A percentile compares a stretch with the other conserved stretches of the same genome.
These are phyloP conservation scores for Venusia cambrica DNA, from an alignment of 2,888 invertebrate species.

Conservation along the genomic window DNA sequence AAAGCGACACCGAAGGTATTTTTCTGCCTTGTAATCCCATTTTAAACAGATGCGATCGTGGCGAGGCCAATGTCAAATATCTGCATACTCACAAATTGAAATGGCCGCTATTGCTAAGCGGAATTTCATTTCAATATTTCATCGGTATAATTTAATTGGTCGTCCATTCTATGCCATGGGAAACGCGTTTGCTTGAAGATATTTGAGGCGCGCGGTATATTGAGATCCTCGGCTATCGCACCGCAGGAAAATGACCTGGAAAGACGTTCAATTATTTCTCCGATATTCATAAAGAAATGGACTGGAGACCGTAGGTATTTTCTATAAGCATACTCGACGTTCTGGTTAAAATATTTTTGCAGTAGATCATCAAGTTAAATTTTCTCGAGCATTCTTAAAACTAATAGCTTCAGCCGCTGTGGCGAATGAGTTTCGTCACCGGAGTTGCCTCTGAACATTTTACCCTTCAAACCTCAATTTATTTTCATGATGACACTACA, in stretches of 20 bases:
- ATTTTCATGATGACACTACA: too few species aligned
- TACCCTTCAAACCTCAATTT: too few species aligned
- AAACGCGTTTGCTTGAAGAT: slow-evolving; percentile 55
- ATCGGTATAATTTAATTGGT: slow-evolving; percentile 64
- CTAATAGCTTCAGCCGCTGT: too few species aligned
- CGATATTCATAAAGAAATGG: slow-evolving; percentile 36
- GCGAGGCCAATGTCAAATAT: slow-evolving; percentile 5
- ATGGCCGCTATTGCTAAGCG: neutral
- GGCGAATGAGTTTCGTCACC: too few species aligned
- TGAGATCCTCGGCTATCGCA: slow-evolving; percentile 68
- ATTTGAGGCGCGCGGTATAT: slow-evolving; percentile 75
- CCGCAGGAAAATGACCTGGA: slow-evolving; percentile 60
- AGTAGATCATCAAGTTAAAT: too few species aligned
- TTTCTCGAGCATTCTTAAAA: too few species aligned
- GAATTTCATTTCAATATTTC: slow-evolving; percentile 48
- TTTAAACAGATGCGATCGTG: slow-evolving; percentile 29
- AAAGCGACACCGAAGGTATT: slow-evolving; percentile 41
- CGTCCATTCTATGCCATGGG: slow-evolving; percentile 44
- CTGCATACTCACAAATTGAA: slow-evolving; percentile 19
- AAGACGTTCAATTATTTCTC: slow-evolving; percentile 49
- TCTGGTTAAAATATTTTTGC: too few species aligned
- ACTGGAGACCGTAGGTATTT: slow-evolving; percentile 18
- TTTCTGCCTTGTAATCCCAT: slow-evolving; percentile 44
- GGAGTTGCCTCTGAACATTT: too few species aligned
- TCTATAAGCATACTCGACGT: slow-evolving; percentile 7